A percentile compares a stretch with the other conserved stretches of the same genome.
These are phyloP conservation scores for Drosophila buzzatii DNA, from an alignment of 2,888 invertebrate genomes.

Conservation along the genomic window DNA sequence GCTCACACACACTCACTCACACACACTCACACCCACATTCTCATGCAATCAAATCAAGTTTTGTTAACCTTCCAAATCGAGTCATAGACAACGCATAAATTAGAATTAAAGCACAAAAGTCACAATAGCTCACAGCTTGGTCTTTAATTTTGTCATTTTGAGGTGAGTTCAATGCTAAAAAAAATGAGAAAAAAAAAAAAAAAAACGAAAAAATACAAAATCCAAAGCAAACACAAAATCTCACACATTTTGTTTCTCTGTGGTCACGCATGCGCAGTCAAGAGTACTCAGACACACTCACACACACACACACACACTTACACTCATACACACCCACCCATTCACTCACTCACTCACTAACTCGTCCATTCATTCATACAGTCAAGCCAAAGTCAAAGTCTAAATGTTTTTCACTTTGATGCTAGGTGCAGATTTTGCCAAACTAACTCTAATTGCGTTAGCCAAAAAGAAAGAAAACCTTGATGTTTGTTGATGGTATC, in stretches of 20 bases:
- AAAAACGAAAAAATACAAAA: not conserved
- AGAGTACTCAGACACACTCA: constrained; percentile 5
- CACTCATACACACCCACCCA: constrained; percentile 23
- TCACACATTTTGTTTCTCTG: constrained; percentile 33
- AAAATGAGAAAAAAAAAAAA: constrained; percentile 5
- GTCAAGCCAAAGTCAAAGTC: constrained; percentile 21
- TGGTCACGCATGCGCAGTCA: constrained; percentile 48
- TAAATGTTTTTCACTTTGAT: constrained; percentile 10
- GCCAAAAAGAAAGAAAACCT: constrained; percentile 5
- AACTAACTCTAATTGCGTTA: constrained; percentile 47
- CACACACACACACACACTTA: not conserved
- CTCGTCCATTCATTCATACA: constrained; percentile 5
- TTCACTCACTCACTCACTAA: constrained; percentile 8
- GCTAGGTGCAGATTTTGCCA: constrained; percentile 59
- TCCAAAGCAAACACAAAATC: constrained; percentile 27
- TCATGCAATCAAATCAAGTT: constrained; percentile 20
- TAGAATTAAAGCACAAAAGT: constrained; percentile 32
- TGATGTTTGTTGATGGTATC: not conserved
- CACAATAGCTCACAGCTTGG: constrained; percentile 13
- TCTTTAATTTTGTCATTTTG: constrained; percentile 13
- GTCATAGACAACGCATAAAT: constrained; percentile 34
- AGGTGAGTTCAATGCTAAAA: constrained; percentile 35
- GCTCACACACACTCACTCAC: constrained; percentile 4
- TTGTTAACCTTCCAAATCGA: constrained; percentile 32
- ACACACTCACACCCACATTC: not conserved